Evolutionary conservation across 2,113 vertebrate genomes (phyloP), one percentile per base, ranked within the genome.

Genomic region (Rhinopomastus cyanomelas): DNA sequence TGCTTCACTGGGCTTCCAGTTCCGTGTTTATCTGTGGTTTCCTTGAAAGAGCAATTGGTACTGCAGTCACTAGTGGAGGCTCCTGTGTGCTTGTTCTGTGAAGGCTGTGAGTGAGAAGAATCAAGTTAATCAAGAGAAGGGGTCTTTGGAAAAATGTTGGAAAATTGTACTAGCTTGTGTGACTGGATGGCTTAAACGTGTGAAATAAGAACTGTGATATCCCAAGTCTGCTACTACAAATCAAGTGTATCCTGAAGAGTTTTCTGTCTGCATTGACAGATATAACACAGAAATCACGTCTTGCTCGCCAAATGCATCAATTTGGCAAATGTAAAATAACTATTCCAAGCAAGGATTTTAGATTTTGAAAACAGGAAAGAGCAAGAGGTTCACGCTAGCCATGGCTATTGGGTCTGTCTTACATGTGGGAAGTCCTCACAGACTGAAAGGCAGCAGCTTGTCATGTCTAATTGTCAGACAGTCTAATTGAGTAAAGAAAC

Each of bases 61-160:
- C 30, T 73, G 11, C 21, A 69, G 23, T 57, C 8, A 8, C 30
- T 57, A 0, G 0, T 5, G 21, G 65, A 9, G 71, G 22, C 21
- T 69, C 13, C 29, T 56, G 25, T 0, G 0, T 79, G 34, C 79
- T 64, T 48, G 17, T 72, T 56, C 22, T 64, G 2, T 44, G 73
- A 81, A 22, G 19, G 16, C 26, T 55, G 1, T 11, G 26, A 15
- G 0, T 0, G 39, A 52, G 37, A 36, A 16, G 11, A 56, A 11
- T 4, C 4, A 2, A 29, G 2, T 55, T 92, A 32, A 34, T 42
- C 6, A 25, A 34, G 25, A 75, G 22, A 36, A 60, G 11, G 36
- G 42, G 19, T 15, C 9, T 53, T 67, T 30, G 8, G 25, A 8
- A 19, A n/a, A 90, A 49, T 72, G 29, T 2, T 13, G 15, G 25